Base-by-base conservation (phyloP, 2,113 vertebrate species). In the Charina bottae region DNA sequence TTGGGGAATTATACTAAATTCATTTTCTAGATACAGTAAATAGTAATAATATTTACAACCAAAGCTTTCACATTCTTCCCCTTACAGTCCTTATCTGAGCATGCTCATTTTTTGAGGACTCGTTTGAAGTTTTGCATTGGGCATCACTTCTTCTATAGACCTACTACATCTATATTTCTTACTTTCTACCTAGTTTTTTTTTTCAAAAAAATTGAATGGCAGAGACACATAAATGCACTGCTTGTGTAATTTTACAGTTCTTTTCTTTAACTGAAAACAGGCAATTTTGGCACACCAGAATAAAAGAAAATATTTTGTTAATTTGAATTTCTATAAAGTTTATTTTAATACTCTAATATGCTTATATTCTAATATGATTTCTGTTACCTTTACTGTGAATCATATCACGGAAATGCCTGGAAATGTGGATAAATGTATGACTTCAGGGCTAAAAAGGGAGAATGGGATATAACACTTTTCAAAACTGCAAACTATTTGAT, bases 401-500 rank as follows among this genome's bases (percentile, higher is more conserved):
- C 72, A 78, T 49, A 37, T 62, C 24, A 62, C 13, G 23, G 53
- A 62, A 92, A 92, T n/a, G 9, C 42, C 28, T 84, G 28, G n/a
- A 92, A 58, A 19, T 8, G 28, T 54, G 19, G 54, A 37, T 88
- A 46, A 83, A 54, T 56, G 59, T 5, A 84, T 89, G 56, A 42
- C 72, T 59, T 49, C 26, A 56, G 58, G 85, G 26, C 37, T 60
- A 91, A 91, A 85, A 72, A n/a, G 72, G 33, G 15, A 26, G 60
- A 12, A 68, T 42, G 33, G 85, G 60, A 42, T 46, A 24, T 88
- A 83, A 33, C 64, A 89, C 72, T 83, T 68, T 89, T 59, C 28
- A 89, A 84, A 92, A 17, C 91, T 60, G 72, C 33, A 78, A 53
- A 42, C 56, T 62, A 54, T 89, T 83, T 83, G 86, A 83, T 78